Conservation (phyloP, 2,797 vertebrate genomes). For the Prionace glauca region DNA sequence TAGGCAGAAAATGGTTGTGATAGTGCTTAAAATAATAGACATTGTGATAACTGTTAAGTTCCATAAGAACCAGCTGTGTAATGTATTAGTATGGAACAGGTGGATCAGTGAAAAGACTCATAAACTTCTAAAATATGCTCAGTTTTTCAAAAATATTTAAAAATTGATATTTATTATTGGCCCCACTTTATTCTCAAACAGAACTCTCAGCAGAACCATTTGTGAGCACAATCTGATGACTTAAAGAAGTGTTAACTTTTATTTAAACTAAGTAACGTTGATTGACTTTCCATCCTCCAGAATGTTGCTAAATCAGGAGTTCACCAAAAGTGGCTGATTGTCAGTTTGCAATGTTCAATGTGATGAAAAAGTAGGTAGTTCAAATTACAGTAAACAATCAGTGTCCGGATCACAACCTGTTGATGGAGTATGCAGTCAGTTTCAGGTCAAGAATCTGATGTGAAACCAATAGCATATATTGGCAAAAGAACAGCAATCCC, state of each 20-base stretch:
- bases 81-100: not conserved
- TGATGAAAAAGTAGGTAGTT: constrained; percentile 27
- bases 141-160: not conserved
- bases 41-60: not conserved
- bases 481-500: not conserved
- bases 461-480: not conserved
- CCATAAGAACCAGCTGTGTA: not conserved
- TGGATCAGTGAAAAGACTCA: not conserved
- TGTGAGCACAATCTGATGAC: not conserved
- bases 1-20: not conserved
- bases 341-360: not conserved
- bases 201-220: not conserved
- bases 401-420: constrained; percentile 21
- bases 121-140: not conserved
- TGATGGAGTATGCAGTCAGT: constrained; percentile 36
- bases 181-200: not conserved
- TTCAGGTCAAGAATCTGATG: constrained; percentile 25
- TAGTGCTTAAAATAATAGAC: not conserved
- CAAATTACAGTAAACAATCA: constrained; percentile 29
- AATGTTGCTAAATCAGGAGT: constrained; percentile 24
- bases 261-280: not conserved
- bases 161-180: not conserved
- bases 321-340: not conserved
- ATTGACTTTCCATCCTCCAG: not conserved
- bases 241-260: not conserved